These are phyloP conservation scores for Theocolax elegans DNA, from an alignment of 1,140 invertebrate species.

Conservation along the genomic window DNA sequence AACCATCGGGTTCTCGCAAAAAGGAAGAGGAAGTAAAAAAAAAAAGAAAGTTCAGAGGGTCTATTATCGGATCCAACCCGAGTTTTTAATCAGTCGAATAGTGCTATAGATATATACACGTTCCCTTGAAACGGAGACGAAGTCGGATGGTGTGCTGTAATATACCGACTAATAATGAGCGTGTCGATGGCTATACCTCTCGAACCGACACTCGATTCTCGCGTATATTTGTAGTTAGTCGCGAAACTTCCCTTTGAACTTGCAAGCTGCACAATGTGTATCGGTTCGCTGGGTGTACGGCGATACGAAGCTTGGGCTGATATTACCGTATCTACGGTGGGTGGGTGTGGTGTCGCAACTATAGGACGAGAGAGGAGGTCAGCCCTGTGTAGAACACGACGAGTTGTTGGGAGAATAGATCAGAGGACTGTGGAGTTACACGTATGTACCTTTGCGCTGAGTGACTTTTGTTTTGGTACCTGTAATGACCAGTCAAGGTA, in stretches of 20 bases:
- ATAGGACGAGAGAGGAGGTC: too few relatives aligned
- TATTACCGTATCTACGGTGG: neutral
- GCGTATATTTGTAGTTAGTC: neutral
- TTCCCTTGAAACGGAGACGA: conserved; percentile 4
- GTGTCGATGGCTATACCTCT: conserved; percentile 19
- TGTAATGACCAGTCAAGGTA: too few relatives aligned
- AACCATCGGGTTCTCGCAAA: too few relatives aligned
- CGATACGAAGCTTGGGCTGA: neutral
- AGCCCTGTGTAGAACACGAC: too few relatives aligned
- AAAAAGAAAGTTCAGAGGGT: neutral
- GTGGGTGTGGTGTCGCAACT: too few relatives aligned
- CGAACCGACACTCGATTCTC: conserved; percentile 13
- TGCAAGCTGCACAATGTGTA: neutral
- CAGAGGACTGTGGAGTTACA: too few relatives aligned
- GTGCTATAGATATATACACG: neutral
- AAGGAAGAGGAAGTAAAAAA: neutral
- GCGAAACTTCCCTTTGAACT: neutral
- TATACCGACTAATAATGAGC: conserved; percentile 28
- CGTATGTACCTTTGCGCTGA: too few relatives aligned
- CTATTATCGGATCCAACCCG: conserved; percentile 9
- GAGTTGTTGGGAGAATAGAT: too few relatives aligned
- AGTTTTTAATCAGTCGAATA: conserved; percentile 6
- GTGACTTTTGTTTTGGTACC: too few relatives aligned
- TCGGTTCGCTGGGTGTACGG: neutral
- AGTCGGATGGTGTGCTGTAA: neutral